These are phyloP conservation scores for Kuschelorhynchus macadamiae DNA, from an alignment of 2,888 invertebrate species.

Conservation along the genomic window DNA sequence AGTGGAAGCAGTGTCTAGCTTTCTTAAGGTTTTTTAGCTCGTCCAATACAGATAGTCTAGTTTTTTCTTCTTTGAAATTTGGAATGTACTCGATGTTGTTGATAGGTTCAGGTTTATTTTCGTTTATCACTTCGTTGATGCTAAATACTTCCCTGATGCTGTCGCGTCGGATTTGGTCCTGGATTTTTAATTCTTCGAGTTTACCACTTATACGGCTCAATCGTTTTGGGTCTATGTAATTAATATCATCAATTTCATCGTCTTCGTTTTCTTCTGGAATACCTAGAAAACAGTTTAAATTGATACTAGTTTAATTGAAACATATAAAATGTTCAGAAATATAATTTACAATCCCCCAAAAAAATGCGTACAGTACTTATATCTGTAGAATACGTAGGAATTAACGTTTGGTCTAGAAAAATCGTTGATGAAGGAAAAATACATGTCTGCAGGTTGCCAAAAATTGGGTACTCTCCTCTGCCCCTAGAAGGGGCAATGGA, in stretches of 20 bases:
- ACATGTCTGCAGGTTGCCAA: too few relatives aligned
- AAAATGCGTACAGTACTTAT: too few relatives aligned
- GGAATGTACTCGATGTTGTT: conserved; percentile 54
- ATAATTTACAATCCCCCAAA: too few relatives aligned
- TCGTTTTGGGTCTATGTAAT: conserved; percentile 54
- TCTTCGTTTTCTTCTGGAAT: conserved; percentile 57
- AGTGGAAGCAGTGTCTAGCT: conserved; percentile 43
- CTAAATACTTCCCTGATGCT: conserved; percentile 45
- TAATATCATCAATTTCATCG: conserved; percentile 52
- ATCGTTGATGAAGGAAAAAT: too few relatives aligned
- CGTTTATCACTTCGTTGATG: conserved; percentile 44
- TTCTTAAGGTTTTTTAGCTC: conserved; percentile 51
- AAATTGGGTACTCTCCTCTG: too few relatives aligned
- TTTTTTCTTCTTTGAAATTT: conserved; percentile 48
- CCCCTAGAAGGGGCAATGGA: too few relatives aligned
- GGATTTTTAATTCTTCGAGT: conserved; percentile 52
- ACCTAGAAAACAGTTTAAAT: too few relatives aligned
- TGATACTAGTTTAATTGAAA: too few relatives aligned
- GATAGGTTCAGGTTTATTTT: conserved; percentile 45
- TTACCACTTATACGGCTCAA: conserved; percentile 55
- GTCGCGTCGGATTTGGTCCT: conserved; percentile 38
- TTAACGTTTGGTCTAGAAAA: too few relatives aligned
- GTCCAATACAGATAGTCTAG: conserved; percentile 44
- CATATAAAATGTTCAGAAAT: too few relatives aligned
- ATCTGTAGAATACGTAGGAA: too few relatives aligned